phyloP scores from a whole-genome alignment of 2,888 invertebrate genomes.

The Petrophora chlorosata region DNA sequence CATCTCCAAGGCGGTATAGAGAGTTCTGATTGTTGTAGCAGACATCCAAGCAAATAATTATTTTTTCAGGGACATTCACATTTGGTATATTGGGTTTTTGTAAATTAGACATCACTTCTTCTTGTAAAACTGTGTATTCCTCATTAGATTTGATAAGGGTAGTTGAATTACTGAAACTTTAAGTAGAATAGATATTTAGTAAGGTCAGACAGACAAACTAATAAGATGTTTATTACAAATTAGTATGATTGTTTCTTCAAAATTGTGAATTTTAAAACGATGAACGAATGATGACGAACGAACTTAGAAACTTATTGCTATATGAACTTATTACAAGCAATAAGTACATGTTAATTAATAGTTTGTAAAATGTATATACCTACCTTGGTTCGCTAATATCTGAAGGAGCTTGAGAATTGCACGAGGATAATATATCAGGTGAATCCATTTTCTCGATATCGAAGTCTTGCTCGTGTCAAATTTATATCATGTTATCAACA shows the following conservation, averaged over 20 bases:
- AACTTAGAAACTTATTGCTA: not conserved
- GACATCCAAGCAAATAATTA: conserved; percentile 86
- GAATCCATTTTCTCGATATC: conserved; percentile 60
- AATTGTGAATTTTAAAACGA: not conserved
- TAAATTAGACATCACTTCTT: conserved; percentile 70
- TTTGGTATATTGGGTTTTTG: conserved; percentile 76
- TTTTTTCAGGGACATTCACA: conserved; percentile 84
- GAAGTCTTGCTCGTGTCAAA: no score
- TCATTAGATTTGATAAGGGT: conserved; percentile 28
- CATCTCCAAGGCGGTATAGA: conserved; percentile 78
- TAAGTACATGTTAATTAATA: not conserved
- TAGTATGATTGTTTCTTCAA: no score
- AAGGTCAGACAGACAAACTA: no score
- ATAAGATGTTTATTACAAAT: no score
- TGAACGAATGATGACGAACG: no score
- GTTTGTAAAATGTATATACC: not conserved
- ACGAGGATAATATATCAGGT: conserved; percentile 48
- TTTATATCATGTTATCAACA: no score
- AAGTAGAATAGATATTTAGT: not conserved
- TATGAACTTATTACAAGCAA: not conserved
- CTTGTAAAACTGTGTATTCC: conserved; percentile 51
- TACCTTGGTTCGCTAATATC: conserved; percentile 45
- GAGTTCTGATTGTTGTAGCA: conserved; percentile 83
- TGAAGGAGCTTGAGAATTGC: conserved; percentile 37
- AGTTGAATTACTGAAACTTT: conserved; percentile 36